Base-by-base conservation (phyloP, 2,797 vertebrate species). In the Acropternis orthonyx region DNA sequence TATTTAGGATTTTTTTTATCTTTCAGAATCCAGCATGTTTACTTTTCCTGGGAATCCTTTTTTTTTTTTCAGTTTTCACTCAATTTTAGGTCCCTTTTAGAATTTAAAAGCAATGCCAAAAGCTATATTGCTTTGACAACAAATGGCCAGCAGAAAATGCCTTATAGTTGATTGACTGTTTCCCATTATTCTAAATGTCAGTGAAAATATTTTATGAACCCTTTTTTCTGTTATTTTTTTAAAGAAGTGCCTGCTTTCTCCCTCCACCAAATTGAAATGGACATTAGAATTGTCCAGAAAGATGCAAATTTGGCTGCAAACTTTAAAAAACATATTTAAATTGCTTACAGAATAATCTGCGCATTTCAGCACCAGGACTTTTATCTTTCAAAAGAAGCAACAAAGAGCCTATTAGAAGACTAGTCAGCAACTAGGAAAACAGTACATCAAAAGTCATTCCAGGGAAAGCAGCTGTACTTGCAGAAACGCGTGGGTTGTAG, bases 161-260 rank as follows among this genome's bases (percentile, higher is more conserved):
- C 9, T 55, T 63, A 30, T 37, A 49, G 76, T 37, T 85, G 22
- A 3, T 3, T 59, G 14, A 32, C 5, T 81, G 54, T 72, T 73
- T 7, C 4, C 20, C 34, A 0, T 52, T 44, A 55, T 69, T 77
- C 48, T 15, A 51, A 89, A 28, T 43, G 12, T 5, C 52, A 41
- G 3, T 51, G 23, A 74, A 85, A 89, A 59, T 21, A 62, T 8
- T 78, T 83, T 36, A 63, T 43, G 18, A 51, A 22, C 5, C 2
- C 22, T 56, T 91, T 72, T 65, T 15, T 7, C 10, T 16, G 24
- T 0, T 41, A 21, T 27, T 54, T 37, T 92, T 71, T 65, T 34
- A 23, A 83, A 56, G 21, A 34, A 4, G 1, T 51, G 1, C 5
- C 2, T 1, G 0, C 3, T 56, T 62, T 41, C 15, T 3, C 15